Percentiles rank a stretch among this genome's conserved stretches.
These are phyloP conservation scores for Thecocarcelia acutangulata DNA, from an alignment of 2,888 invertebrate species.

Conservation along the genomic window DNA sequence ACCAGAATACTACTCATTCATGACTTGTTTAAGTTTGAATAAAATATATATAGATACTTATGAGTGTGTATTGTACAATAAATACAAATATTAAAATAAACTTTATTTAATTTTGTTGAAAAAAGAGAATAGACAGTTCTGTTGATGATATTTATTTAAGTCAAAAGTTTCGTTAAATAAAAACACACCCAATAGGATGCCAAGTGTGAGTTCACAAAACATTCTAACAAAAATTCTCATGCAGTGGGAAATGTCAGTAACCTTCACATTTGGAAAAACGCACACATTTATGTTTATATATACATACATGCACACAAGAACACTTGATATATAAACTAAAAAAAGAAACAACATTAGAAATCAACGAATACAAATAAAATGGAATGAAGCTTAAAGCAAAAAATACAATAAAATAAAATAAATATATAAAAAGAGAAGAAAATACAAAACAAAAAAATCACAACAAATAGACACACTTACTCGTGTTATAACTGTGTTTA, in stretches of 20 bases:
- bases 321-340: neutral
- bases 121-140: neutral
- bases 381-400: slow-evolving; percentile 49
- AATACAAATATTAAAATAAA: slow-evolving; percentile 12
- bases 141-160: slow-evolving; percentile 46
- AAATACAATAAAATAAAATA: slow-evolving; percentile 57
- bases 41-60: neutral
- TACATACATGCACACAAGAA: neutral
- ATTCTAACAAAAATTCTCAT: slow-evolving; percentile 34
- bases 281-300: slow-evolving; percentile 62
- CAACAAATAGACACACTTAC: slow-evolving; percentile 13
- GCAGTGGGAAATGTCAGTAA: slow-evolving; percentile 72
- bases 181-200: slow-evolving; percentile 60
- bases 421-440: slow-evolving; percentile 53
- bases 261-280: slow-evolving; percentile 70
- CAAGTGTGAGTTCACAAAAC: slow-evolving; percentile 39
- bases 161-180: slow-evolving; percentile 58
- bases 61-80: neutral
- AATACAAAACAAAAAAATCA: slow-evolving; percentile 2
- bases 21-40: slow-evolving; percentile 2
- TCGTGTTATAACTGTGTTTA: slow-evolving; percentile 22
- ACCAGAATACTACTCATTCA: slow-evolving; percentile 15
- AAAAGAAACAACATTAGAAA: slow-evolving; percentile 39
- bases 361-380: slow-evolving; percentile 60
- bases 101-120: slow-evolving; percentile 3